These are phyloP conservation scores for Prietella phreatophila DNA, from an alignment of 2,113 vertebrate genomes.

Conservation along the genomic window DNA sequence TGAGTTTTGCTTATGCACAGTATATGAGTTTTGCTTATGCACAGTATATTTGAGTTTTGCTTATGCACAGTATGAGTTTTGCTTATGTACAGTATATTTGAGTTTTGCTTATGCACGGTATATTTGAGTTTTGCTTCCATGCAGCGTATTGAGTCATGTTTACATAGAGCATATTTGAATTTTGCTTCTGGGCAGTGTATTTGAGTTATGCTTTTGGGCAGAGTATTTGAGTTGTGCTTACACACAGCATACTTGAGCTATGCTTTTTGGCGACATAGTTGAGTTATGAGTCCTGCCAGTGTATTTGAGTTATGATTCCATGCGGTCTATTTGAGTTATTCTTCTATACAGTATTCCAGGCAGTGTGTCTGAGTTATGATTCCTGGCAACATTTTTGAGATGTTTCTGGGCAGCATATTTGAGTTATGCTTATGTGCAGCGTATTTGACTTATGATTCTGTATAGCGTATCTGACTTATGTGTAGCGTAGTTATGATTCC, in stretches of 20 bases:
- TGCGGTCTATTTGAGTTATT: neutral
- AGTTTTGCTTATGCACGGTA: neutral
- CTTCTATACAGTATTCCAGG: neutral
- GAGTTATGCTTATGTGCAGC: neutral
- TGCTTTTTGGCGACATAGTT: neutral
- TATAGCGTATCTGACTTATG: neutral
- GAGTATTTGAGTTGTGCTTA: neutral
- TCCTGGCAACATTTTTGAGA: neutral
- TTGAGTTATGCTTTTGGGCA: neutral
- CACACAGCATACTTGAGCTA: rapidly evolving
- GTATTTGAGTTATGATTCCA: neutral
- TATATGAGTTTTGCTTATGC: neutral
- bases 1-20: neutral
- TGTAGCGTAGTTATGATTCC: neutral
- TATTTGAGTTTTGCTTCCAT: neutral
- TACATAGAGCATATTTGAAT: neutral
- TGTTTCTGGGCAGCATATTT: neutral
- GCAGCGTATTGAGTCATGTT: neutral
- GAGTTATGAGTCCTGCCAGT: neutral
- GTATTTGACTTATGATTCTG: neutral
- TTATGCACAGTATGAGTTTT: neutral
- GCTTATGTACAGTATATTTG: neutral
- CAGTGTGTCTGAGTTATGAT: neutral
- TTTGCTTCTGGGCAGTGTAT: neutral
- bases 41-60: neutral